These are phyloP conservation scores for Tetramorium bicarinatum DNA, from an alignment of 2,888 invertebrate genomes.

Conservation along the genomic window DNA sequence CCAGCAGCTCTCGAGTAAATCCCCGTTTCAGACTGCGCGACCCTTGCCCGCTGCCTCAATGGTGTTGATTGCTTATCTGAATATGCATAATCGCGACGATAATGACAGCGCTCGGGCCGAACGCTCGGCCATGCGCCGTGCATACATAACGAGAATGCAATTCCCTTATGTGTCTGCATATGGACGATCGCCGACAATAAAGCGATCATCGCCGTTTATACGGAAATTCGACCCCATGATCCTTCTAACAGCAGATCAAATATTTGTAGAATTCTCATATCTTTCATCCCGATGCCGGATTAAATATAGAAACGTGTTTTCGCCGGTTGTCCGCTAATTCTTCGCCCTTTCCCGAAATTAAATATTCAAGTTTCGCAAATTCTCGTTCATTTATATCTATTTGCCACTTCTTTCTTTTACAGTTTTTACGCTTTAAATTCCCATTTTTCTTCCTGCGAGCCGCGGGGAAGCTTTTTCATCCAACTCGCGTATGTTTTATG, in stretches of 20 bases:
- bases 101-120: constrained; percentile 69
- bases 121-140: constrained; percentile 68
- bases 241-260: neutral
- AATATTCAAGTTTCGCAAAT: constrained; percentile 15
- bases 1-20: constrained; percentile 45
- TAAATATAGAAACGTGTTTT: neutral
- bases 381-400: neutral
- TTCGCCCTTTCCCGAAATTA: neutral
- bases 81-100: constrained; percentile 75
- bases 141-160: constrained; percentile 74
- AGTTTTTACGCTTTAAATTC: neutral
- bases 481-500: constrained; percentile 9
- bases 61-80: constrained; percentile 77
- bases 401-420: neutral
- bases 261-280: constrained; percentile 7
- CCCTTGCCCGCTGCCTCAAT: constrained; percentile 70
- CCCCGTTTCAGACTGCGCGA: constrained; percentile 63
- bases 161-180: constrained; percentile 71
- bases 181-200: constrained; percentile 70
- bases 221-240: constrained; percentile 4
- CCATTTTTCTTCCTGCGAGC: constrained; percentile 2
- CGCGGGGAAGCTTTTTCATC: neutral
- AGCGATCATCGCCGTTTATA: constrained; percentile 56
- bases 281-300: neutral
- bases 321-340: neutral